Evolutionary conservation across 2,888 invertebrate species (phyloP), one percentile per base, ranked within the genome.

Genomic region (Limenitis camilla): DNA sequence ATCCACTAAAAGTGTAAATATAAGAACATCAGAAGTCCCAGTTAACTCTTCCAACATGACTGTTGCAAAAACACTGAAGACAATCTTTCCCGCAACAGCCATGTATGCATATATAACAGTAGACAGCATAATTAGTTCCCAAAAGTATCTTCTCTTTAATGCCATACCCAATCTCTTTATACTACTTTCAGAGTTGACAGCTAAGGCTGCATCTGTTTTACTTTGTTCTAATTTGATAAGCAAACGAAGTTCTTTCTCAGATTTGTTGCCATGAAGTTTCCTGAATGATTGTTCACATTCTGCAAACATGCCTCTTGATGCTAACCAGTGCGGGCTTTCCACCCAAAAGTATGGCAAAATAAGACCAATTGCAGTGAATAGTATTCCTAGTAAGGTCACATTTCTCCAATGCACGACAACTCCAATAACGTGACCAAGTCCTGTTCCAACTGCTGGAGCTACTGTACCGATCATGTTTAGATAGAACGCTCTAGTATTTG

Each of bases 281-380:
- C 56, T 52, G 27, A 59, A 59, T 1, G 52, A 49, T 6, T n/a
- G 27, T 0, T 46, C 42, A 29, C 64, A 63, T 35, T 61, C 60
- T 6, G 57, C 54, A 30, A 60, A 64, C 11, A 42, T 52, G 6
- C 63, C 61, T 19, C 57, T 58, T 0, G 61, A 58, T 1, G 64
- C 64, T n/a, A 64, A n/a, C 64, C 64, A 63, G 5, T 59, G 58
- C 0, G 64, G 62, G 33, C 61, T 62, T 30, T 64, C 62, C 1
- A 59, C 53, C 56, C 56, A 64, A 43, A 61, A 59, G 0, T 51
- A 32, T 0, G 59, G 53, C 6, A 59, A 11, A 1, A 62, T 7
- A 6, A 39, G 41, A 0, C 53, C 56, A 7, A 58, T 50, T 10
- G 43, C 38, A 0, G 60, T 36, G 0, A 57, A 56, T 1, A 54